A percentile compares a stretch with the other conserved stretches of the same genome.
Conservation (phyloP, 92 coral and sea anemone species). For the Epizoanthus illoricatus region DNA sequence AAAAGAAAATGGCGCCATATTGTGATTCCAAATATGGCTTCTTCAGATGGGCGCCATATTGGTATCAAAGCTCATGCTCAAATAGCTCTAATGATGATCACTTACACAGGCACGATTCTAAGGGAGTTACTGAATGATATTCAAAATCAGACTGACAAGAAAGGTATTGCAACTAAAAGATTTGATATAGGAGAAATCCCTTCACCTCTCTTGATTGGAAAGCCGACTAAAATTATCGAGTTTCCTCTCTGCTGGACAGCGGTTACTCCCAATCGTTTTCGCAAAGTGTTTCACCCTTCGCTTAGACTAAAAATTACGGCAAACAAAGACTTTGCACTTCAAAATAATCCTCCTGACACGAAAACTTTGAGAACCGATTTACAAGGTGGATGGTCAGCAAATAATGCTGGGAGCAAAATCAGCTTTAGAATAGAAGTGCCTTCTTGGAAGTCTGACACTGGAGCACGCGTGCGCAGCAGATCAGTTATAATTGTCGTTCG, state of each 20-base stretch:
- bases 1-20: constrained; percentile 26
- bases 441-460: constrained; percentile 1
- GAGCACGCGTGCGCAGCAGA: constrained; percentile 17
- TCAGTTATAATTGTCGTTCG: constrained; percentile 59
- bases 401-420: constrained; percentile 19
- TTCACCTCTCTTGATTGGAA: constrained; percentile 25
- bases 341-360: background rate
- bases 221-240: constrained; percentile 1
- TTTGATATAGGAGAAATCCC: constrained; percentile 18
- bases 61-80: constrained; percentile 70
- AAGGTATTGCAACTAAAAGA: background rate
- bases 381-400: constrained; percentile 63
- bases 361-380: constrained; percentile 41
- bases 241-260: constrained; percentile 71
- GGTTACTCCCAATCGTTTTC: constrained; percentile 56
- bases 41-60: constrained; percentile 59
- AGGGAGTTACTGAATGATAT: constrained; percentile 12
- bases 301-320: constrained; percentile 11
- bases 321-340: constrained; percentile 13
- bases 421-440: constrained; percentile 43
- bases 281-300: constrained; percentile 28
- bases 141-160: background rate
- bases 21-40: constrained; percentile 40
- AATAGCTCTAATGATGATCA: constrained; percentile 60
- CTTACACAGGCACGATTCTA: constrained; percentile 25